Evolutionary conservation across 2,113 vertebrate species (phyloP).

Genomic region (Eulacestoma nigropectus): DNA sequence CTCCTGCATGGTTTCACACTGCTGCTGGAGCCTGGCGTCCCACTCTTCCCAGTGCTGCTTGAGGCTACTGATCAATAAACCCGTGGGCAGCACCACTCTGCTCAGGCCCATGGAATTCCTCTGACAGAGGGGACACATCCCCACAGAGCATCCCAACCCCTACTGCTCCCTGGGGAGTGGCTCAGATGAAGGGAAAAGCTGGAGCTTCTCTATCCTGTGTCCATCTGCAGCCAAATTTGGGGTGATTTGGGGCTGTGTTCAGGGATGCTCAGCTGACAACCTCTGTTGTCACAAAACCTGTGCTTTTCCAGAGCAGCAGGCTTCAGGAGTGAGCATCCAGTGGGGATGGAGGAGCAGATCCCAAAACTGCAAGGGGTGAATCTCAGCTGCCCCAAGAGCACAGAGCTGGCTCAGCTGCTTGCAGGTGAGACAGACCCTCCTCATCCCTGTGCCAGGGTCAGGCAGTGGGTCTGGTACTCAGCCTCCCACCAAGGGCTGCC

Average conservation of each 20-base stretch:
- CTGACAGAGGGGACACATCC: accelerated
- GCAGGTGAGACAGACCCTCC: not conserved
- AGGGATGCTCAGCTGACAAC: no score
- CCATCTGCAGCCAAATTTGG: not conserved
- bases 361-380: not conserved
- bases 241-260: not conserved
- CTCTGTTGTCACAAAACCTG: not conserved
- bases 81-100: accelerated
- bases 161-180: accelerated
- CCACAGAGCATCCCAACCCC: accelerated
- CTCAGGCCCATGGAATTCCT: accelerated
- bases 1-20: accelerated
- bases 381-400: not conserved
- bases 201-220: not conserved
- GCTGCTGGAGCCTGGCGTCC: accelerated
- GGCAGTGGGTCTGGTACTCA: not conserved
- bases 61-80: accelerated
- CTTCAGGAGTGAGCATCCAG: accelerated
- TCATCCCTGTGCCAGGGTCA: not conserved
- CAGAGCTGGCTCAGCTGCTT: not conserved
- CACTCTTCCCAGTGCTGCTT: accelerated
- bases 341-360: not conserved
- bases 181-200: accelerated
- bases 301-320: not conserved
- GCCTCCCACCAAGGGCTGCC: not conserved